phyloP scores from a whole-genome alignment of 1,140 invertebrate species.

The Sarcophaga peregrina region DNA sequence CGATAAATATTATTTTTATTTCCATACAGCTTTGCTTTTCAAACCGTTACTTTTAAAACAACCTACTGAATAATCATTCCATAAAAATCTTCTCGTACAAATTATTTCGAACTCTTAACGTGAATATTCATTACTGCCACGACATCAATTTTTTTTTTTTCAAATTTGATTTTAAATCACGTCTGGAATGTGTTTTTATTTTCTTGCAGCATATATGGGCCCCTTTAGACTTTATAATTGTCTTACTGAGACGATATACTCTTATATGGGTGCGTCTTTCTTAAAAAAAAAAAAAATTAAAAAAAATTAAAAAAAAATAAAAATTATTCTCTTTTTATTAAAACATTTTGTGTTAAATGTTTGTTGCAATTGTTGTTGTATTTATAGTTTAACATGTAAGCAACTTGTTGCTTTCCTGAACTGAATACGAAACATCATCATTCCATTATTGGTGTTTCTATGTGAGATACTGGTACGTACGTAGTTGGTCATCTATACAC shows the following conservation, averaged over 20 bases:
- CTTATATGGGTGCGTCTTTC: slow-evolving; percentile 23
- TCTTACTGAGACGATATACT: background rate
- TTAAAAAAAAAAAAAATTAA: background rate
- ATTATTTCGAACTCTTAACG: background rate
- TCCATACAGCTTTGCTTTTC: no score
- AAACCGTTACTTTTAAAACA: no score
- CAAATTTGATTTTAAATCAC: slow-evolving; percentile 28
- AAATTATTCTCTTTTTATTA: slow-evolving; percentile 15
- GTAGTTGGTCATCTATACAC: background rate
- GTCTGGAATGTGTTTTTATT: background rate
- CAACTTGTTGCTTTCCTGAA: slow-evolving; percentile 36
- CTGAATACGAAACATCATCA: background rate
- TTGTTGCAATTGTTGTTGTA: background rate
- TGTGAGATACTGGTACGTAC: no score
- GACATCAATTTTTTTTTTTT: background rate
- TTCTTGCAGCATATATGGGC: slow-evolving; percentile 21
- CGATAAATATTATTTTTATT: no score
- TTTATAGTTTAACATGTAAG: slow-evolving; percentile 17
- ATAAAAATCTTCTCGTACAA: background rate
- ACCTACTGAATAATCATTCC: background rate
- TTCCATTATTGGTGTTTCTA: background rate
- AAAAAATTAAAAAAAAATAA: background rate
- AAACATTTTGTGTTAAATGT: background rate
- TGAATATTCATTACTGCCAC: background rate
- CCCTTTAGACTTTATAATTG: slow-evolving; percentile 1